Conservation (phyloP, 2,797 vertebrate species). For the Lacerta bilineata region DNA sequence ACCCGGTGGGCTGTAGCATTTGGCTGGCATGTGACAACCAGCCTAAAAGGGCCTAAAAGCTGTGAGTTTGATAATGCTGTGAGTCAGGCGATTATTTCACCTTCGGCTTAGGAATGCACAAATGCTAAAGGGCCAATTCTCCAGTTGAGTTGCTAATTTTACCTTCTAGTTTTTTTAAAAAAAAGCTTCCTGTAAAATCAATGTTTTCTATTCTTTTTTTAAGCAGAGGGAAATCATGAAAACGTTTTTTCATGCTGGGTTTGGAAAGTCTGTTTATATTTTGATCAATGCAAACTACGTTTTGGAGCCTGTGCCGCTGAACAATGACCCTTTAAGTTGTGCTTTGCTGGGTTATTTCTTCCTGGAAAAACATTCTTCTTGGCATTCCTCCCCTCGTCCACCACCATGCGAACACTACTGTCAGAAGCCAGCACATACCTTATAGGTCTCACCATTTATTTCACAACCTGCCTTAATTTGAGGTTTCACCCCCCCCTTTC, state of each 20-base stretch:
- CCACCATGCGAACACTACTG: conserved; percentile 62
- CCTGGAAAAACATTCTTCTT: conserved; percentile 56
- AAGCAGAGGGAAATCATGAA: accelerated
- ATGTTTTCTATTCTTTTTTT: neutral
- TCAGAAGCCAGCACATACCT: conserved; percentile 63
- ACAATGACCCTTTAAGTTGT: conserved; percentile 65
- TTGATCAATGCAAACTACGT: conserved; percentile 41
- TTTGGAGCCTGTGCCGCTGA: conserved; percentile 46
- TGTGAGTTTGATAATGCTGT: neutral
- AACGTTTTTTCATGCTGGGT: conserved; percentile 37
- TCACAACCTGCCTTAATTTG: conserved; percentile 72
- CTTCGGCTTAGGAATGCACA: neutral
- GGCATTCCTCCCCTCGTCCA: conserved; percentile 53
- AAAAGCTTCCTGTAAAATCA: neutral
- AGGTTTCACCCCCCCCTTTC: conserved; percentile 58
- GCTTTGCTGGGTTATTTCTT: conserved; percentile 59
- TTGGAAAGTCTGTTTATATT: conserved; percentile 33
- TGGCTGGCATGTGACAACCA: neutral
- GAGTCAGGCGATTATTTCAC: neutral
- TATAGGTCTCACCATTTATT: conserved; percentile 72
- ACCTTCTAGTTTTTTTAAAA: neutral
- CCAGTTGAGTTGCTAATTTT: neutral
- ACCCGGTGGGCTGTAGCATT: neutral
- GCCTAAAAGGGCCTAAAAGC: neutral
- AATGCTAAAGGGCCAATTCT: conserved; percentile 5